phyloP scores from a whole-genome alignment of 2,113 vertebrate species.

The Ellobius talpinus region DNA sequence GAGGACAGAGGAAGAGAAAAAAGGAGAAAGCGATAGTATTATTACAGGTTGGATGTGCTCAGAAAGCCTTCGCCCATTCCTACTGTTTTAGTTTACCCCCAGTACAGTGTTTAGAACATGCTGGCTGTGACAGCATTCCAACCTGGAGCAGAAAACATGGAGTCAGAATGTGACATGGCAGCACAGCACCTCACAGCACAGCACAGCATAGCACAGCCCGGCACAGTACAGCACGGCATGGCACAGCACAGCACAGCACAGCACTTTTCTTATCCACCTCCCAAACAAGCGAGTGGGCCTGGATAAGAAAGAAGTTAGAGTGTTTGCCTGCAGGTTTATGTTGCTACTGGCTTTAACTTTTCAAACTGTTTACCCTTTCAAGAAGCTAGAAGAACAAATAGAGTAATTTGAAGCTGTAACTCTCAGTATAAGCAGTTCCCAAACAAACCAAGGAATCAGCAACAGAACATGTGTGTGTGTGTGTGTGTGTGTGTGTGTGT shows the following conservation, averaged over 20 bases:
- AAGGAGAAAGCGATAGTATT: not conserved
- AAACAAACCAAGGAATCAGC: slow-evolving; percentile 67
- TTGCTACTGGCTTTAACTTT: slow-evolving; percentile 65
- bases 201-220: not conserved
- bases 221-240: not conserved
- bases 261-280: not conserved
- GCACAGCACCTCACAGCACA: not conserved
- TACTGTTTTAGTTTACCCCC: not conserved
- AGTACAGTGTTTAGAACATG: not conserved
- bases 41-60: not conserved
- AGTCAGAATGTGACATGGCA: not conserved
- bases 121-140: not conserved
- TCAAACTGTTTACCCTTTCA: slow-evolving; percentile 59
- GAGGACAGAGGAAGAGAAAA: not conserved
- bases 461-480: not conserved
- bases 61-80: not conserved
- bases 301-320: not conserved
- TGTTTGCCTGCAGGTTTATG: slow-evolving; percentile 27
- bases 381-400: slow-evolving; percentile 70
- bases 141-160: not conserved
- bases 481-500: not conserved
- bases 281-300: not conserved
- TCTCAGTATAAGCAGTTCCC: slow-evolving; percentile 13
- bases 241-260: not conserved
- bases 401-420: slow-evolving; percentile 67